Conservation (phyloP, 2,797 vertebrate genomes). For the Lutjanus argentimaculatus region DNA sequence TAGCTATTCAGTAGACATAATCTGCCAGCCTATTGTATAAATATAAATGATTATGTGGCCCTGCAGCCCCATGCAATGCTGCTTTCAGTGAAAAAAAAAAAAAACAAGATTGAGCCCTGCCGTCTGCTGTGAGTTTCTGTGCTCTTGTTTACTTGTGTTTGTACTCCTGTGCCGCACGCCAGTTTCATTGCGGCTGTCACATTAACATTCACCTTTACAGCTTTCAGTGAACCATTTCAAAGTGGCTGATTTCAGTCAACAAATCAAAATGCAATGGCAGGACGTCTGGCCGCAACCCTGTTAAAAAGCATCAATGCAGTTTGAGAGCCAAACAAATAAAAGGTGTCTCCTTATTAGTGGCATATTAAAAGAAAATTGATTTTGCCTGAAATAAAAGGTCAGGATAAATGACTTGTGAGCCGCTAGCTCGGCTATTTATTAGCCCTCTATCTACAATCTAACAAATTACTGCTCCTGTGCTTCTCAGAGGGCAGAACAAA, state of each 20-base stretch:
- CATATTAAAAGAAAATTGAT: slow-evolving; percentile 86
- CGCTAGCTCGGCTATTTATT: slow-evolving; percentile 77
- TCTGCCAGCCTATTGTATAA: slow-evolving; percentile 2
- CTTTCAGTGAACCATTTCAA: slow-evolving; percentile 57
- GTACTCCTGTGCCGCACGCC: neutral
- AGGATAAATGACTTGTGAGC: slow-evolving; percentile 85
- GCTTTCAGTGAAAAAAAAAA: neutral
- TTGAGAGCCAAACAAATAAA: slow-evolving; percentile 78
- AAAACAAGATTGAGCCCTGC: neutral
- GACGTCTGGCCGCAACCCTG: slow-evolving; percentile 32
- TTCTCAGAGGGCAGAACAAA: slow-evolving; percentile 76
- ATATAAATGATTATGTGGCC: neutral
- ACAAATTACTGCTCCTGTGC: slow-evolving; percentile 76
- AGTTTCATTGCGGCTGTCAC: slow-evolving; percentile 32
- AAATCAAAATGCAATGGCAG: slow-evolving; percentile 56
- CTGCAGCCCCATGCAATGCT: neutral
- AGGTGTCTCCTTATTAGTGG: slow-evolving; percentile 79
- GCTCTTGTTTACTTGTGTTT: slow-evolving; percentile 37
- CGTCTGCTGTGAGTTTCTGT: slow-evolving; percentile 17
- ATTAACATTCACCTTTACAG: slow-evolving; percentile 52
- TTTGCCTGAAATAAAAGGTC: slow-evolving; percentile 87
- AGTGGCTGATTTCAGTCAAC: slow-evolving; percentile 63
- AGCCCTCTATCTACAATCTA: slow-evolving; percentile 78
- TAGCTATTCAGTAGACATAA: slow-evolving; percentile 8
- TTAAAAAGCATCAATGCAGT: slow-evolving; percentile 65